Evolutionary conservation across 2,888 invertebrate genomes (phyloP), one percentile per base, ranked within the genome.

Genomic region (Tetheella fluctuosa): DNA sequence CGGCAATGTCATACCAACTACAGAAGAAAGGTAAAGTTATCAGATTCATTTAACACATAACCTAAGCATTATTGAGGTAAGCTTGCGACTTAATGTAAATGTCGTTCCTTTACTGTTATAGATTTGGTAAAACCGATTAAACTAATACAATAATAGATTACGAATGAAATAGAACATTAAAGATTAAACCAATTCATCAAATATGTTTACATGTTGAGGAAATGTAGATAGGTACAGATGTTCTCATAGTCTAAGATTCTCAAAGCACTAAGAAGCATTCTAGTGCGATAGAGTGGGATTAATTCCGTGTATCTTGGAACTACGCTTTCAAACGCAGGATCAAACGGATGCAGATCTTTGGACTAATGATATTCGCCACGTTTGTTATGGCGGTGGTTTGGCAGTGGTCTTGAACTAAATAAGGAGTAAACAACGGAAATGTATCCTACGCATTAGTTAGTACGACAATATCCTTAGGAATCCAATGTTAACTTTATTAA

Each of bases 21-120:
- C 67, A 54, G 68, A 79, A 63, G 84, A 84, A 71, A 82, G 80
- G 85, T 81, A 71, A 62, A 63, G 52, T 58, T 12, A 58, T 20
- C 23, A 54, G 37, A 7, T 48, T 48, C 3, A 48, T 39, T 39
- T 48, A 48, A 20, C 34, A 34, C 1, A 13, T 13, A 34, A 34
- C 13, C 34, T 7, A 34, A 34, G 13, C 34, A 34, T 34, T 0
- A 34, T 13, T 13, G 34, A 34, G 13, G 34, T 13, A 42, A 42
- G 20, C 10, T 0, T 48, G 20, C 7, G n/a, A 20, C 5, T 4
- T 48, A 17, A 42, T 37, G 3, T 37, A 37, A 37, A 37, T 37
- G 30, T 34, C 30, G 12, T 4, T 15, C 37, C 39, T 39, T 34
- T n/a, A 13, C 13, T 2, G 30, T 1, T 30, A 8, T n/a, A 30